Evolutionary conservation across 2,888 invertebrate genomes (phyloP).

Genomic region (Aporophyla nigra): DNA sequence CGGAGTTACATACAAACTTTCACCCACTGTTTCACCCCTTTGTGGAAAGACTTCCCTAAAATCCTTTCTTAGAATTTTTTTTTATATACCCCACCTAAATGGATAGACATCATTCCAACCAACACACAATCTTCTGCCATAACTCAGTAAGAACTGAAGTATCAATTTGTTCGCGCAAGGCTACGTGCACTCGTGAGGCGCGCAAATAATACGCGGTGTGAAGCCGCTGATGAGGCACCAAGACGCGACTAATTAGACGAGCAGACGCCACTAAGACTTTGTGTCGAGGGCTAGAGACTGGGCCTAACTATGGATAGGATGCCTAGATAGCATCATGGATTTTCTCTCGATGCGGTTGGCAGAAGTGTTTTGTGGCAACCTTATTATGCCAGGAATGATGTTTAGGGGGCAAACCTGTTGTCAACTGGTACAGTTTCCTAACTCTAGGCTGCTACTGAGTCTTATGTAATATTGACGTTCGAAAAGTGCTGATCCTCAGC

Average conservation of each 20-base stretch:
- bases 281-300: conserved; percentile 3
- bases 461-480: too few relatives aligned
- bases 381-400: too few relatives aligned
- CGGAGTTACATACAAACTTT: too few relatives aligned
- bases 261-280: conserved; percentile 12
- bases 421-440: too few relatives aligned
- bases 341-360: neutral
- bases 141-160: conserved; percentile 30
- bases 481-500: too few relatives aligned
- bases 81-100: neutral
- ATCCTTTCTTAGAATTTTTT: neutral
- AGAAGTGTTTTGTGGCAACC: too few relatives aligned
- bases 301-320: neutral
- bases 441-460: too few relatives aligned
- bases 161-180: conserved; percentile 11
- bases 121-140: neutral
- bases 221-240: conserved; percentile 48
- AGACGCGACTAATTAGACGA: conserved; percentile 54
- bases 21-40: too few relatives aligned
- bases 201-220: conserved; percentile 35
- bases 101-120: neutral
- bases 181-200: conserved; percentile 11
- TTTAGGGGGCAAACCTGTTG: too few relatives aligned
- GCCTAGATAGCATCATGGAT: neutral
- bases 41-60: too few relatives aligned